Base-by-base conservation (phyloP, 2,797 vertebrate species). In the Dryobates pubescens region DNA sequence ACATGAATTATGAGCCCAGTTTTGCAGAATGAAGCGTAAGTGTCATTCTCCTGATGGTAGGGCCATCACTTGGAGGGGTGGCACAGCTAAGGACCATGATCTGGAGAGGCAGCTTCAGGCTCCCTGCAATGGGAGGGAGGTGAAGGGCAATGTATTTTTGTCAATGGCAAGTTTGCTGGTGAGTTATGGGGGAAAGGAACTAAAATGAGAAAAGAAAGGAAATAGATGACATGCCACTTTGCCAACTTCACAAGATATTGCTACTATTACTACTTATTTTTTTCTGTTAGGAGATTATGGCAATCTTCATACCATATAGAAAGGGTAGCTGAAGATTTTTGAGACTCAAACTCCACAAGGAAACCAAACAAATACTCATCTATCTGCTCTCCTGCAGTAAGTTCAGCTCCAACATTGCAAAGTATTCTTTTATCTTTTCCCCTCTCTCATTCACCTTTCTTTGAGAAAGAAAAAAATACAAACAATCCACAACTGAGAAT, bases 11-110 rank as follows among this genome's bases (percentile, higher is more conserved):
- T 1, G 5, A 79, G 34, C 19, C 15, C 17, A 17, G 29, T 20
- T 59, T 53, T 59, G 24, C 57, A 49, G 23, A 88, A 30, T 51
- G 17, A 63, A 79, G 43, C 1, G 4, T 5, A 5, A 70, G 22
- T 2, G 4, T 12, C 17, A 27, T 36, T 29, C 5, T 54, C 54
- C 22, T 16, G 27, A 43, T 0, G 4, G 27, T 18, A 32, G 22
- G 54, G 10, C 11, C 38, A 22, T 15, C 1, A 19, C 62, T 26
- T 3, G 1, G 49, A 51, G 0, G 0, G 11, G 22, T 2, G 17
- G 53, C 43, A 89, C 27, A 16, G 29, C 12, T 82, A 29, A 38
- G 41, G 53, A 65, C 36, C 5, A 4, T 13, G 19, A 74, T 38
- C 38, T 49, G 38, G 79, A 79, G 10, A 63, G 47, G 49, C 65